Conservation (phyloP, 2,797 vertebrate species). For the Ambastaia sidthimunki region DNA sequence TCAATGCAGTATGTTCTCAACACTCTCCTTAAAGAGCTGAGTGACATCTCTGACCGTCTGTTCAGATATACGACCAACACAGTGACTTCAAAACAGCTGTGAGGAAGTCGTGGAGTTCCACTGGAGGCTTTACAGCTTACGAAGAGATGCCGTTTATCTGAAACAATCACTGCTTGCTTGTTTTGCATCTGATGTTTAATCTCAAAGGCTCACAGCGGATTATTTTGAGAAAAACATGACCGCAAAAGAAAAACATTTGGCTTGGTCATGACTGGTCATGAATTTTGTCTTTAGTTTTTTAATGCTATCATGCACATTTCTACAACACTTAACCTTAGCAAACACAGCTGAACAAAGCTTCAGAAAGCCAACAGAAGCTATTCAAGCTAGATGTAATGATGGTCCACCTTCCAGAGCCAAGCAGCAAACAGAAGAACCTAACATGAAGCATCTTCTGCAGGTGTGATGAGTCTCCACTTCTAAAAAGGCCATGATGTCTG, state of each 20-base stretch:
- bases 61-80: too few species aligned
- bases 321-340: neutral
- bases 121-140: too few species aligned
- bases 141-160: neutral
- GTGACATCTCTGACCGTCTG: too few species aligned
- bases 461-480: constrained; percentile 59
- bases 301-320: constrained; percentile 1
- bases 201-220: neutral
- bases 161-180: neutral
- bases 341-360: neutral
- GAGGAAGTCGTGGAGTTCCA: neutral
- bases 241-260: neutral
- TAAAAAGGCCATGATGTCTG: constrained; percentile 59
- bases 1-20: too few species aligned
- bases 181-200: too few species aligned
- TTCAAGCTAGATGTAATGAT: neutral
- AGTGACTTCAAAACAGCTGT: neutral
- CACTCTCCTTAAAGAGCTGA: too few species aligned
- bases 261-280: neutral
- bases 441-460: constrained; percentile 56
- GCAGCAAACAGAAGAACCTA: constrained; percentile 57
- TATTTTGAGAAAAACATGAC: neutral
- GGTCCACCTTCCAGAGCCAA: constrained; percentile 17
- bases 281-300: neutral
- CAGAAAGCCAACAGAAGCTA: constrained; percentile 1